A percentile compares a stretch with the other conserved stretches of the same genome.
phyloP scores from a whole-genome alignment of 2,888 invertebrate genomes.

The Epinotia demarniana region DNA sequence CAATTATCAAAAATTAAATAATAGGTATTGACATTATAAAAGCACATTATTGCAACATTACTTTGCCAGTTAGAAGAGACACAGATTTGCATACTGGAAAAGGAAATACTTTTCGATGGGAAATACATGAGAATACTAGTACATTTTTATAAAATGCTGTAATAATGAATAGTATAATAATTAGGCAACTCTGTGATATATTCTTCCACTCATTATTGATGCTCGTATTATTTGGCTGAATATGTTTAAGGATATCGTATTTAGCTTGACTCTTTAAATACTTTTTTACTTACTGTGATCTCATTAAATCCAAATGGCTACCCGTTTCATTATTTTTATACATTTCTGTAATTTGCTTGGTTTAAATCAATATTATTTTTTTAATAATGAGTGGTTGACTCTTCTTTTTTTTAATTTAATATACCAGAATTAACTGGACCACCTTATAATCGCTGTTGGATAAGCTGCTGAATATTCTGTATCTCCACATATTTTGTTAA shows the following conservation, averaged over 20 bases:
- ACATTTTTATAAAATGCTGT: not conserved
- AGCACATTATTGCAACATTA: slow-evolving; percentile 51
- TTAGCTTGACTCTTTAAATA: not conserved
- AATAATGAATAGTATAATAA: not conserved
- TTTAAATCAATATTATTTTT: not conserved
- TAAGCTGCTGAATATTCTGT: not conserved
- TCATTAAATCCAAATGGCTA: not conserved
- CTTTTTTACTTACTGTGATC: not conserved
- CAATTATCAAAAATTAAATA: not conserved
- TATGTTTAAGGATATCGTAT: not conserved
- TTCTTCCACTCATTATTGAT: slow-evolving; percentile 40
- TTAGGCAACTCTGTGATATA: slow-evolving; percentile 32
- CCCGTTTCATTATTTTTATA: not conserved
- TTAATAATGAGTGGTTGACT: slow-evolving; percentile 43
- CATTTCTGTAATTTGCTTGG: not conserved
- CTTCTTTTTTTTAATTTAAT: slow-evolving; percentile 26
- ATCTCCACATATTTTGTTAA: not conserved
- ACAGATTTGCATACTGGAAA: slow-evolving; percentile 51
- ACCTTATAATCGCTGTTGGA: not conserved
- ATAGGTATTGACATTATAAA: not conserved
- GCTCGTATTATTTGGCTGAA: not conserved
- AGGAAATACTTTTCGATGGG: too few relatives aligned
- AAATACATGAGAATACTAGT: not conserved
- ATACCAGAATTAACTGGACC: not conserved
- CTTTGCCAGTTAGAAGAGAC: slow-evolving; percentile 52